Base-by-base conservation (phyloP, 2,797 vertebrate genomes). In the Macroramphosus scolopax region DNA sequence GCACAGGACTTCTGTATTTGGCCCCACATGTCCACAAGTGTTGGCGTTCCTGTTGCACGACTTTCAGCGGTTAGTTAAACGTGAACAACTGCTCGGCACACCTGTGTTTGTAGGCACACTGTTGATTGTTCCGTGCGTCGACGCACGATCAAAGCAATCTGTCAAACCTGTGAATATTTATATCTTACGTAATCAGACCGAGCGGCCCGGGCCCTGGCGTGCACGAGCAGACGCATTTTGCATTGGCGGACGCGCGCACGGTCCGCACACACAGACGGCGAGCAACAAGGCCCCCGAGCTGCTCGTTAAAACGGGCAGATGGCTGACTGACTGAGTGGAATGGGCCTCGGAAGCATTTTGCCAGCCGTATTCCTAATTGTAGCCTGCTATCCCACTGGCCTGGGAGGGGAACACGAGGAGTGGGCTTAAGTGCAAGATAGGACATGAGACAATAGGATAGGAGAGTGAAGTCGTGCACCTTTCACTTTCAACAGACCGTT, bases 251-350 rank as follows among this genome's bases (percentile, higher is more conserved):
- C n/a, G n/a, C n/a, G n/a, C n/a, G n/a, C n/a, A n/a, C n/a, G n/a
- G n/a, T n/a, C n/a, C 47, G 69, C 30, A 43, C 7, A 28, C 34
- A 39, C 20, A 16, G 38, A n/a, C n/a, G n/a, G n/a, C n/a, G 44
- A 18, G 56, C 69, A 64, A 42, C 34, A 39, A 60, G 58, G 61
- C 70, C 73, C 72, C 6, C 65, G 58, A 86, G 82, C 78, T 65
- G 65, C 78, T 84, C 54, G 75, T 82, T 77, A 81, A 77, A 86
- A 56, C 2, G 46, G 82, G 70, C 87, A 88, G 87, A 88, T 88
- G 88, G 81, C 57, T 68, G 77, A 73, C 75, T 75, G 74, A 70
- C 66, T 80, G 77, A 72, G 66, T 35, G 44, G 63, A 65, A 59
- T 51, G 68, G 79, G 77, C 68, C 75, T 78, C n/a, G 43, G 72